Evolutionary conservation across 1,140 invertebrate species (phyloP), one percentile per base, ranked within the genome.

Genomic region (Eumeta japonica): DNA sequence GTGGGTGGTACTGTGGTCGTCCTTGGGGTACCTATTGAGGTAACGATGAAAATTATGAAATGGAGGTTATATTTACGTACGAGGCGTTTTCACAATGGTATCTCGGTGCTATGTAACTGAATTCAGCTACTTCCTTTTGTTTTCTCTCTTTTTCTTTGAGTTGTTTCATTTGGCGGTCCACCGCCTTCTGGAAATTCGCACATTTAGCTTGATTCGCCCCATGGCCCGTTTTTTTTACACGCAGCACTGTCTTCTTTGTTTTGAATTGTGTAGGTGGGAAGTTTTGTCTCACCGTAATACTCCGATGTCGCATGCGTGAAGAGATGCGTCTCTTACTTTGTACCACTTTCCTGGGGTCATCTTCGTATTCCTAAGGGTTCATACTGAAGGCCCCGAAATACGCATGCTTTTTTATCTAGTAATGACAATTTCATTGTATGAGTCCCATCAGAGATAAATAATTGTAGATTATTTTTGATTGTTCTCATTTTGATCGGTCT

Each of bases 131-230:
- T 16, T 32, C 30, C 16, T 13, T 32, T 16, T 32, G 30, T 16
- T 15, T 32, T 16, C 10, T 32, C 10, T 15, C 15, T 32, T 32
- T 32, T 32, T 32, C 30, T 32, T 32, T n/a, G 3, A 16, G 30
- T 32, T 32, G 30, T 32, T 13, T n/a, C 2, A 16, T 32, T 32
- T 32, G 30, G 30, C 30, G 30, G 3, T 32, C 30, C 13, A 32
- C 13, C 10, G 30, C 30, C n/a, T 32, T 32, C n/a, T 32, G 30
- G 15, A 32, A 32, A 10, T 32, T 32, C n/a, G 14, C 30, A n/a
- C 30, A 32, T 32, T 32, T 32, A n/a, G 30, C 30, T 32, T 32
- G 30, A 13, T 32, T 32, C 10, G 30, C 30, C 9, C 30, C 30
- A 32, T 32, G 14, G 9, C 30, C 30, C 12, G 30, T 13, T 32